Evolutionary conservation across 2,113 vertebrate species (phyloP).

Genomic region (Phylloscopus whistleri): DNA sequence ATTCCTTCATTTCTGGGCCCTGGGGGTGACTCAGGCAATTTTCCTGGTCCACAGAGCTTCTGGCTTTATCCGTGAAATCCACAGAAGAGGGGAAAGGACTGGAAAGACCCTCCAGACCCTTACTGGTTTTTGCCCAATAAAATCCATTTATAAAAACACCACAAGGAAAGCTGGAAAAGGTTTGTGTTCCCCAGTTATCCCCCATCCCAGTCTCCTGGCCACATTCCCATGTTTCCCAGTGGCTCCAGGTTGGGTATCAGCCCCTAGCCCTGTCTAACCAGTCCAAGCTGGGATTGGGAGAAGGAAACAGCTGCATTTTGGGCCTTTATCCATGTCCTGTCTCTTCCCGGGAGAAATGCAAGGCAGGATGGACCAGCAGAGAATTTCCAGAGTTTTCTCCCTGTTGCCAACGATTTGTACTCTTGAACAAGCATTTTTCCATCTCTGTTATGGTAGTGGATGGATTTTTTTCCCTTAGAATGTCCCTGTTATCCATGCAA

Average conservation of each 20-base stretch:
- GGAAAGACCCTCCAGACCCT: fast-evolving
- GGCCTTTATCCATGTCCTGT: fast-evolving
- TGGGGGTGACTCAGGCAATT: background rate
- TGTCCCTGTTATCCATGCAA: fast-evolving
- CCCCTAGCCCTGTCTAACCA: background rate
- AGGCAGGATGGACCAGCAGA: background rate
- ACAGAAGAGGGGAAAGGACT: background rate
- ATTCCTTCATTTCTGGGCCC: background rate
- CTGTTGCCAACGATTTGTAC: background rate
- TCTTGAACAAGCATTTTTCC: background rate
- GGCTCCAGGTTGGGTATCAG: background rate
- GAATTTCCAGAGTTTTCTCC: background rate
- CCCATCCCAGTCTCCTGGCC: background rate
- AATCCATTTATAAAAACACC: background rate
- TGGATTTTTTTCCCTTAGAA: background rate
- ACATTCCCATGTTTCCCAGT: background rate
- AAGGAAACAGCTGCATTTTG: background rate
- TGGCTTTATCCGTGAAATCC: background rate
- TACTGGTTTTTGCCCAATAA: fast-evolving
- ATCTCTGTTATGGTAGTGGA: background rate
- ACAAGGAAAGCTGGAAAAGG: background rate
- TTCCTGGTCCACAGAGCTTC: background rate
- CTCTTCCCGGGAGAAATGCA: background rate
- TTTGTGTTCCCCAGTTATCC: fast-evolving
- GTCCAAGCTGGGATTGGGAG: fast-evolving